Conservation (phyloP, 1,140 invertebrate genomes). For the Pentalonia nigronervosa region DNA sequence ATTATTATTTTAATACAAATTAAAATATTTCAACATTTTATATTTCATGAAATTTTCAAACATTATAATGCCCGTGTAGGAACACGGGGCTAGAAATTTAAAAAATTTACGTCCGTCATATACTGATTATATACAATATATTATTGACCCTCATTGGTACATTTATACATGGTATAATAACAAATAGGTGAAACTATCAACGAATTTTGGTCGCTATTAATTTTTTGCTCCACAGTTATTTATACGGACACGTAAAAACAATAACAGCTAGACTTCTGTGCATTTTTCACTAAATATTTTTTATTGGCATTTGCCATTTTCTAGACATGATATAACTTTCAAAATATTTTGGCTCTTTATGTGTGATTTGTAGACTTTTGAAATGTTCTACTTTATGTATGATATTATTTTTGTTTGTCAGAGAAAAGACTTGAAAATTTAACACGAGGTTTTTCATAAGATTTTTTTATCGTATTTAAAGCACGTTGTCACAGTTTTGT, state of each 20-base stretch:
- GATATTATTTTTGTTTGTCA: not conserved
- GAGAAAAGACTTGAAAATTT: not conserved
- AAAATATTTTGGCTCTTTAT: not conserved
- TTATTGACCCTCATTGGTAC: not conserved
- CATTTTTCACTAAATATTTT: not conserved
- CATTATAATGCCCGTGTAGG: too few relatives aligned
- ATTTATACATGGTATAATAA: not conserved
- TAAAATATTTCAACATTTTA: too few relatives aligned
- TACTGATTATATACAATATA: too few relatives aligned
- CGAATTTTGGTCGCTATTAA: not conserved
- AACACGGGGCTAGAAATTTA: not conserved
- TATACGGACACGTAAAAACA: too few relatives aligned
- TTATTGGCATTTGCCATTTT: not conserved
- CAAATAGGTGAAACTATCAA: too few relatives aligned
- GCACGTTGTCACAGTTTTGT: too few relatives aligned
- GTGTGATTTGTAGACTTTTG: not conserved
- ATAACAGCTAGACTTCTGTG: not conserved
- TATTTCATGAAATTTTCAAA: too few relatives aligned
- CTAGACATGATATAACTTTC: not conserved
- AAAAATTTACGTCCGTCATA: not conserved
- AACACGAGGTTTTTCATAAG: not conserved
- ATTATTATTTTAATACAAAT: too few relatives aligned
- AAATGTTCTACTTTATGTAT: not conserved
- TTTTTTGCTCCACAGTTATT: too few relatives aligned
- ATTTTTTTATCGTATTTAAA: not conserved